phyloP scores from a whole-genome alignment of 1,140 invertebrate genomes.

The Lutraria rhynchaena region DNA sequence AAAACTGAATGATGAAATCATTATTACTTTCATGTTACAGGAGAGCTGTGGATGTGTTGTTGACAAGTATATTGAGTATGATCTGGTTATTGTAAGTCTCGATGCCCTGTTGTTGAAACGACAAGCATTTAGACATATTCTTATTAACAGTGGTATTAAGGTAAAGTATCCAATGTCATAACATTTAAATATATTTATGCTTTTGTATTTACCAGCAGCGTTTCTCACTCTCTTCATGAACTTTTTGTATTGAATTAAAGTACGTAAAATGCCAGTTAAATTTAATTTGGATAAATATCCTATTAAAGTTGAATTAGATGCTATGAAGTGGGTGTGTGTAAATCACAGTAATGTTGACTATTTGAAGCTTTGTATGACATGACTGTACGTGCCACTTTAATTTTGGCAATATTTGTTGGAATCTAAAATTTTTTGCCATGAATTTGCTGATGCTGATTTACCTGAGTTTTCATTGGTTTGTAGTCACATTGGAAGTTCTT shows the following conservation, averaged over 20 bases:
- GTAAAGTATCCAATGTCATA: conserved; percentile 62
- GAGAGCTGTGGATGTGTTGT: conserved; percentile 88
- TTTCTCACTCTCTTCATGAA: no score
- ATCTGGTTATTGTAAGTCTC: conserved; percentile 91
- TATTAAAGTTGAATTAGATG: no score
- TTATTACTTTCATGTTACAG: conserved; percentile 83
- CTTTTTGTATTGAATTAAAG: not conserved
- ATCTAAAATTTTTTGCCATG: no score
- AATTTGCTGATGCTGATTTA: no score
- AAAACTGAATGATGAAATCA: not conserved
- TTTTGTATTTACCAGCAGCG: no score
- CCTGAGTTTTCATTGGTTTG: conserved; percentile 49
- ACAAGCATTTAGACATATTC: conserved; percentile 91
- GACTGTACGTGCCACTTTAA: no score
- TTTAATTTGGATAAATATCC: not conserved
- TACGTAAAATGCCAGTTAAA: not conserved
- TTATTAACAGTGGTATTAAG: conserved; percentile 86
- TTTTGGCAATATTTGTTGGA: no score
- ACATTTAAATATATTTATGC: conserved; percentile 2
- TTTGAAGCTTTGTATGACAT: no score
- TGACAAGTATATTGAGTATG: conserved; percentile 95
- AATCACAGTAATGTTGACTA: no score
- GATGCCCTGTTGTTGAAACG: conserved; percentile 91
- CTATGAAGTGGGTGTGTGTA: no score
- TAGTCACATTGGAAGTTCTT: conserved; percentile 76